Percentiles rank a stretch among this genome's conserved stretches.
These are phyloP conservation scores for Myotis davidii DNA, from an alignment of 2,113 vertebrate species.

Conservation along the genomic window DNA sequence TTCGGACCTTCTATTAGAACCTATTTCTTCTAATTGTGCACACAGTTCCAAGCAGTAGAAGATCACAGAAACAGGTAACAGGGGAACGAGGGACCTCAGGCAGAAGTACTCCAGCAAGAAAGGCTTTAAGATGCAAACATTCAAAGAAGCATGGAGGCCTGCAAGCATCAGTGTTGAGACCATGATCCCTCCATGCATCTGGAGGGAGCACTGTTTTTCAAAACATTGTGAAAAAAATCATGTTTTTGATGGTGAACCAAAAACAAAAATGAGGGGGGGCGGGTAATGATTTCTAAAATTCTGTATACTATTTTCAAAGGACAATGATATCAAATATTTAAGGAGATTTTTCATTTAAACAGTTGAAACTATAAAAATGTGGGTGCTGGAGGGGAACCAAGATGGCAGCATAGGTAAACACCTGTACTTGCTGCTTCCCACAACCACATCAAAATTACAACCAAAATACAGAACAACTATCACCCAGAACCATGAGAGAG, in stretches of 20 bases:
- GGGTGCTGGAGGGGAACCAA: no score
- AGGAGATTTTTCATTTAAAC: neutral
- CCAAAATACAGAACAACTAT: no score
- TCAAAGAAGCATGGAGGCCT: neutral
- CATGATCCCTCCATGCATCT: neutral
- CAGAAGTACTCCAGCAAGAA: neutral
- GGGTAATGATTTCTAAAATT: neutral
- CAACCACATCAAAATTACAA: no score
- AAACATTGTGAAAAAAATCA: neutral
- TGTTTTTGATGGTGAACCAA: neutral
- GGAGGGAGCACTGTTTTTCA: neutral
- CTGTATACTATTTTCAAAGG: neutral
- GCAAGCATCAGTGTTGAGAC: neutral
- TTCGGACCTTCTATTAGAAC: neutral
- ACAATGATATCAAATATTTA: neutral
- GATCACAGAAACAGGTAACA: neutral
- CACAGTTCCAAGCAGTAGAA: neutral
- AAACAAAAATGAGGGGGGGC: neutral
- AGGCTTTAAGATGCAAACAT: neutral
- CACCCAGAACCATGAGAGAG: no score
- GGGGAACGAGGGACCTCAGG: neutral
- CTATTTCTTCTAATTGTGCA: constrained; percentile 16
- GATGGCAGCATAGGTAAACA: no score
- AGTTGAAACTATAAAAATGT: neutral
- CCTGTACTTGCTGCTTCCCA: no score